Evolutionary conservation across 2,888 invertebrate genomes (phyloP).

Genomic region (Sabellastarte sp.): DNA sequence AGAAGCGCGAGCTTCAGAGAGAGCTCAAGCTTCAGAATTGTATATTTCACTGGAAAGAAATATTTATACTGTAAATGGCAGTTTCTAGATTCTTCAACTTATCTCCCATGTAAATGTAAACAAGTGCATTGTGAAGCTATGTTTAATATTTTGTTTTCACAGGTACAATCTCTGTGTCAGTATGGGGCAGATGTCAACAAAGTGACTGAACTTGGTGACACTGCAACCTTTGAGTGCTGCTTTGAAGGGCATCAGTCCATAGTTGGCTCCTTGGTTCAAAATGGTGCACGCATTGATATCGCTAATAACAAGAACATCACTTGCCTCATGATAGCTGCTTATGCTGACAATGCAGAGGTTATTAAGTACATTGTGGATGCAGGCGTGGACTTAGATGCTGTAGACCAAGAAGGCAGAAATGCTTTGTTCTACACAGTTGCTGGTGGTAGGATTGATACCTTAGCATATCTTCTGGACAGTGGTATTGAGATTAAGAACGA

Average conservation of each 20-base stretch:
- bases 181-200: constrained; percentile 20
- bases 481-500: constrained; percentile 19
- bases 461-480: constrained; percentile 21
- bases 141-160: no score
- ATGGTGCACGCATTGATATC: constrained; percentile 17
- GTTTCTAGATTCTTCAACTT: no score
- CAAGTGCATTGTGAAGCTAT: no score
- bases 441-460: constrained; percentile 20
- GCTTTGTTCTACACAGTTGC: constrained; percentile 28
- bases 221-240: constrained; percentile 27
- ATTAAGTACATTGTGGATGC: constrained; percentile 20
- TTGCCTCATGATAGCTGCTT: constrained; percentile 29
- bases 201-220: constrained; percentile 21
- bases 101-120: no score
- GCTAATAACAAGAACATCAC: constrained; percentile 17
- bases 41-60: no score
- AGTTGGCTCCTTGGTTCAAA: constrained; percentile 18
- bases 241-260: constrained; percentile 27
- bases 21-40: no score
- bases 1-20: no score
- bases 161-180: no score
- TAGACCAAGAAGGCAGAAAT: constrained; percentile 28
- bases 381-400: constrained; percentile 14
- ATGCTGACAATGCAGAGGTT: constrained; percentile 25
- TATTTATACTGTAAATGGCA: no score